Conservation (phyloP, 53 echinoderm and acorn worm genomes). For the Zoroaster sp. region DNA sequence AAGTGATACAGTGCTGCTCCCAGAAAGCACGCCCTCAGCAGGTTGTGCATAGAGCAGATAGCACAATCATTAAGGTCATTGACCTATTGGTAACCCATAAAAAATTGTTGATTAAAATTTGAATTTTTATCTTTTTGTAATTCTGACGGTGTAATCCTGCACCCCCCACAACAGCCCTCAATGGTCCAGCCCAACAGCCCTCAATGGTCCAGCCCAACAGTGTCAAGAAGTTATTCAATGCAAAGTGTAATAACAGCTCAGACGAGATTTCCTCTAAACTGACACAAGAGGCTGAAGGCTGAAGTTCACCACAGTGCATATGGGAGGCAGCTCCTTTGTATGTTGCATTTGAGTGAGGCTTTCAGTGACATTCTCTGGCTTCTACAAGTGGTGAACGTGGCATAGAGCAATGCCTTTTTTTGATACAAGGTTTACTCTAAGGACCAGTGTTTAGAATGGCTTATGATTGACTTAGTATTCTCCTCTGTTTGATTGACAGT, state of each 20-base stretch:
- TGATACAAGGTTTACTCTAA: background rate
- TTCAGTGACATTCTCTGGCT: slow-evolving; percentile 3
- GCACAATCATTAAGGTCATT: background rate
- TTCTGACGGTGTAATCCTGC: slow-evolving; percentile 1
- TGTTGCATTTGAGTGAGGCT: background rate
- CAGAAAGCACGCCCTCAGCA: background rate
- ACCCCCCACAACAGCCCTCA: too few species aligned
- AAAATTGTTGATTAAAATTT: background rate
- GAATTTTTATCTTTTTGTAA: slow-evolving; percentile 1
- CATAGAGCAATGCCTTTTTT: background rate
- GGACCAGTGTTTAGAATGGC: slow-evolving; percentile 23
- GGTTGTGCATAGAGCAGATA: background rate
- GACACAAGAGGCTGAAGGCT: background rate
- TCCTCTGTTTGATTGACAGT: slow-evolving; percentile 12
- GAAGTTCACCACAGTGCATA: background rate
- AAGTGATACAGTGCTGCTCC: too few species aligned
- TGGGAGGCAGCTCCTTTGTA: background rate
- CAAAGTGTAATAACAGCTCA: background rate
- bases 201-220: background rate
- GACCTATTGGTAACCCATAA: background rate
- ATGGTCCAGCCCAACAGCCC: background rate
- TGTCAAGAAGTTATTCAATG: slow-evolving; percentile 30
- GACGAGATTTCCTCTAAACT: background rate
- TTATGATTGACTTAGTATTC: slow-evolving; percentile 35
- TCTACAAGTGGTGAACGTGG: background rate